Base-by-base conservation (phyloP, 2,888 invertebrate genomes). In the Rhogogaster chlorosoma region DNA sequence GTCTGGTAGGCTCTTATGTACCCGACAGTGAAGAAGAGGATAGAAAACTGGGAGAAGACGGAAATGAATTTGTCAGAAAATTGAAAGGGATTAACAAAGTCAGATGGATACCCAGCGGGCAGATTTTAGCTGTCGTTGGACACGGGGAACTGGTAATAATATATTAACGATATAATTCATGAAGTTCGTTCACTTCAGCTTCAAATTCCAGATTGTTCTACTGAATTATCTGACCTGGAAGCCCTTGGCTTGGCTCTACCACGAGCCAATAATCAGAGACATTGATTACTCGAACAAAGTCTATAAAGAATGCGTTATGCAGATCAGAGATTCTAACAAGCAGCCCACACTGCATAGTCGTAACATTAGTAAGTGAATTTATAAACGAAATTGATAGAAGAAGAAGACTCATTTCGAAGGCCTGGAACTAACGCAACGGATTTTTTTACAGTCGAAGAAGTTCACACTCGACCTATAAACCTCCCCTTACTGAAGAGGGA, bases 171-270 rank as follows among this genome's bases (percentile, higher is more conserved):
- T n/a, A 18, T 29, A 49, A 49, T 57, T 85, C 42, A 36, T 45
- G 22, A 22, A 57, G 26, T 75, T 57, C 6, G 10, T 77, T 18
- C 12, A 82, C 77, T 42, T 57, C 38, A 42, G 10, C 6, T 61
- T 29, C 10, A 2, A 22, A 67, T n/a, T 78, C 32, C 67, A 93
- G 93, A 87, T 93, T 15, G 87, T 91, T 45, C 87, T 93, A 18
- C 86, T 93, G n/a, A 93, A 93, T 87, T 90, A 91, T 78, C 78
- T 92, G 12, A 93, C 93, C 7, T 93, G 93, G 93, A 91, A 90
- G 45, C 91, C 92, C 18, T 86, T 91, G 36, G 84, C 90, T 15
- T 89, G 91, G 84, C 87, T 93, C 32, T 86, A 91, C 38, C 89
- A 91, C 18, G 90, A 91, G 70, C 93, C 93, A 5, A 90, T 93